These are phyloP conservation scores for Notarius quadriscutis DNA, from an alignment of 2,113 vertebrate genomes.

Conservation along the genomic window DNA sequence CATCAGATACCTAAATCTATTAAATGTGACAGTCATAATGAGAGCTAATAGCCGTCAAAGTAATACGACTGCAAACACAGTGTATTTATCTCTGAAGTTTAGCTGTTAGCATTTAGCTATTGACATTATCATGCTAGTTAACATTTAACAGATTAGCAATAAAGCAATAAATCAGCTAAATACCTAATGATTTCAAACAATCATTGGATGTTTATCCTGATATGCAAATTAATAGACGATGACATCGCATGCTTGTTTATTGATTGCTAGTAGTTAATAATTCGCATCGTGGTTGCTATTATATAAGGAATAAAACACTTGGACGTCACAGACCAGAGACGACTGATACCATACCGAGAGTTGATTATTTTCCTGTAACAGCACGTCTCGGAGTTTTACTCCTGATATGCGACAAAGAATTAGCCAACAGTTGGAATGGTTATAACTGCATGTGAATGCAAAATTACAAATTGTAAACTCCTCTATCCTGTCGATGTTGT, in stretches of 20 bases:
- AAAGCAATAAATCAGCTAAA: not conserved
- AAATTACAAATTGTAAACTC: too few relatives aligned
- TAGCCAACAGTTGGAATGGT: not conserved
- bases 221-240: not conserved
- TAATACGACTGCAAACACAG: not conserved
- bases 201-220: not conserved
- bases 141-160: not conserved
- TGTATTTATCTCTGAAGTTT: not conserved
- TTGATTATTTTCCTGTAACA: not conserved
- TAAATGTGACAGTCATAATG: not conserved
- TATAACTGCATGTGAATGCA: not conserved
- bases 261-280: not conserved
- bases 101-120: not conserved
- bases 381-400: not conserved
- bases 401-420: not conserved
- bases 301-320: not conserved
- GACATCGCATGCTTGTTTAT: not conserved
- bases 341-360: not conserved
- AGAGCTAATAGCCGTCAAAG: not conserved
- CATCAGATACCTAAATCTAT: not conserved
- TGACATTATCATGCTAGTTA: not conserved
- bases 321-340: too few relatives aligned
- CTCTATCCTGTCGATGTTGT: too few relatives aligned
- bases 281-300: not conserved
- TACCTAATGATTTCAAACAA: not conserved